Percentiles rank a stretch among this genome's conserved stretches.
Conservation (phyloP, 2,797 vertebrate genomes). For the Etheostoma nigrum region DNA sequence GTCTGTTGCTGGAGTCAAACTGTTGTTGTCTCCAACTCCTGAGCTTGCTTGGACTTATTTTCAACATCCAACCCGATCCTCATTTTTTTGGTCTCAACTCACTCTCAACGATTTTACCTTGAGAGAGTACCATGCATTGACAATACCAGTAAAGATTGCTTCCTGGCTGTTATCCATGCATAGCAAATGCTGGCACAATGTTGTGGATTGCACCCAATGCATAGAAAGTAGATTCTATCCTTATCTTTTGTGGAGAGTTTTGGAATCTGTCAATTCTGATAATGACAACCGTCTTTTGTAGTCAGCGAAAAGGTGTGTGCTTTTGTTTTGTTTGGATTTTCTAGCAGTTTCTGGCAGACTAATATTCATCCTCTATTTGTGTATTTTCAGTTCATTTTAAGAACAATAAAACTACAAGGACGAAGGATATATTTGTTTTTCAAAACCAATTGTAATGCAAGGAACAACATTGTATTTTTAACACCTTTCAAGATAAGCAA, state of each 20-base stretch:
- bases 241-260: constrained; percentile 39
- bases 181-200: constrained; percentile 51
- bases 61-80: constrained; percentile 19
- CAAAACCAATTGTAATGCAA: constrained; percentile 13
- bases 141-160: constrained; percentile 63
- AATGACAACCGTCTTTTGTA: constrained; percentile 49
- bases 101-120: constrained; percentile 45
- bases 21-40: constrained; percentile 35
- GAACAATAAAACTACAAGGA: constrained; percentile 13
- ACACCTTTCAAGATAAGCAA: neutral
- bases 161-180: constrained; percentile 73
- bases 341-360: neutral
- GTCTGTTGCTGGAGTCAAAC: constrained; percentile 22
- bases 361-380: constrained; percentile 31
- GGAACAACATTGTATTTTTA: neutral
- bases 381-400: constrained; percentile 26
- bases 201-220: constrained; percentile 66
- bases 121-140: constrained; percentile 38
- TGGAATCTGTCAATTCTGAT: constrained; percentile 53
- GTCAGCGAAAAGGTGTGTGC: constrained; percentile 43
- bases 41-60: constrained; percentile 44
- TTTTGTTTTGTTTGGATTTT: constrained; percentile 45
- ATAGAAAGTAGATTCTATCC: constrained; percentile 64
- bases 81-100: constrained; percentile 35
- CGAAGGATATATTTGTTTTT: neutral